Evolutionary conservation across 2,113 vertebrate species (phyloP).

Genomic region (Sciurus niger): DNA sequence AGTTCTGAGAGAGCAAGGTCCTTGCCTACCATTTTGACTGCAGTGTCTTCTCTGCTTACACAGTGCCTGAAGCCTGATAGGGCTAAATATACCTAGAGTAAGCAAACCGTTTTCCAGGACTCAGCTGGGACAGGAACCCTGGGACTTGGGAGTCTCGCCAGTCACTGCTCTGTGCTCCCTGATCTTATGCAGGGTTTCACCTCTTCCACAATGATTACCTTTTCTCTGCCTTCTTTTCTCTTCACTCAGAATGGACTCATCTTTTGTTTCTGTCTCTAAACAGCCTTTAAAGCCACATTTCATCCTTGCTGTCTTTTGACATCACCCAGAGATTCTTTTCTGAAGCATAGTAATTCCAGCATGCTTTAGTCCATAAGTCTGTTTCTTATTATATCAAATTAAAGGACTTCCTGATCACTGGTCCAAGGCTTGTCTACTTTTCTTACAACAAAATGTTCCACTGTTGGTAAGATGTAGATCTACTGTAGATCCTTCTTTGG

Average conservation of each 20-base stretch:
- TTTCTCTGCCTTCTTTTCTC: background rate
- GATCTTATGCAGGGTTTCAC: background rate
- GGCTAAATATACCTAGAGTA: background rate
- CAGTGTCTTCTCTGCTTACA: background rate
- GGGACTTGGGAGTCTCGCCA: background rate
- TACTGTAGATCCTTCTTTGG: background rate
- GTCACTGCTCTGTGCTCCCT: background rate
- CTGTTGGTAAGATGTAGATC: background rate
- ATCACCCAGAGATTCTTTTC: conserved; percentile 21
- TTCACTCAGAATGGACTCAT: background rate
- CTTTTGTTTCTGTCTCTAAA: conserved; percentile 25
- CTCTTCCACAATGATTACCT: background rate
- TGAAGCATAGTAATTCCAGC: conserved; percentile 19
- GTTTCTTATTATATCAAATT: conserved; percentile 72
- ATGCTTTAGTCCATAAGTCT: background rate
- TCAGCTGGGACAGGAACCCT: background rate
- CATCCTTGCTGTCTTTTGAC: conserved; percentile 51
- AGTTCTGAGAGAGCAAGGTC: background rate
- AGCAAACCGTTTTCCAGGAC: background rate
- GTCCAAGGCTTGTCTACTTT: conserved; percentile 31
- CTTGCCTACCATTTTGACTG: background rate
- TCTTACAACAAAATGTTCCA: background rate
- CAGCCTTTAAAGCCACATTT: conserved; percentile 23
- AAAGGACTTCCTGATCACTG: conserved; percentile 58
- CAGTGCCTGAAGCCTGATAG: background rate